phyloP scores from a whole-genome alignment of 1,140 invertebrate species.

The Ceratosolen solmsi region DNA sequence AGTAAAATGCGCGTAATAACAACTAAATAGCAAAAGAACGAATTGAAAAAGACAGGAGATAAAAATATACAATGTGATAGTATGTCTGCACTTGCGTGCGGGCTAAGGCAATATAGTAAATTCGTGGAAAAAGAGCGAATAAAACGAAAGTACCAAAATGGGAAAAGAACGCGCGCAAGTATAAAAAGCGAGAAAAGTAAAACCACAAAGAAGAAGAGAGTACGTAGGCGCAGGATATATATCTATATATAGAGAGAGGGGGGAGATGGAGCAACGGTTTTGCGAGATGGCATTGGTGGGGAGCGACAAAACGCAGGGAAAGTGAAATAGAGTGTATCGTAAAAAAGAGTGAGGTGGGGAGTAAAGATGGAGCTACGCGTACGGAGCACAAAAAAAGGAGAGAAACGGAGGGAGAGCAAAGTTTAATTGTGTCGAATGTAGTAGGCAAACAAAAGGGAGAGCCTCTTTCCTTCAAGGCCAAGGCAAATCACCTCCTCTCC shows the following conservation, averaged over 20 bases:
- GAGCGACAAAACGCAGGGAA: slow-evolving; percentile 4
- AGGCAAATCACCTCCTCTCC: slow-evolving; percentile 65
- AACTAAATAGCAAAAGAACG: slow-evolving; percentile 6
- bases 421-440: slow-evolving; percentile 65
- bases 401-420: slow-evolving; percentile 54
- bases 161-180: slow-evolving; percentile 19
- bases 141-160: slow-evolving; percentile 29
- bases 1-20: slow-evolving; percentile 22
- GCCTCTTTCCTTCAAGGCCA: slow-evolving; percentile 67
- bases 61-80: slow-evolving; percentile 33
- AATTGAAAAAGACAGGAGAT: background rate
- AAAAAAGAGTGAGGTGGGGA: background rate
- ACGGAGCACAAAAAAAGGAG: slow-evolving; percentile 15
- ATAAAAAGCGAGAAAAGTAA: slow-evolving; percentile 24
- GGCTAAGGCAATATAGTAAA: slow-evolving; percentile 8
- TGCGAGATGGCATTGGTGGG: slow-evolving; percentile 12
- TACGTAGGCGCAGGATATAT: background rate
- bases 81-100: slow-evolving; percentile 1
- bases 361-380: slow-evolving; percentile 7
- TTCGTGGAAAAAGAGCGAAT: slow-evolving; percentile 47
- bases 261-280: background rate
- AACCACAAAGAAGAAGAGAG: slow-evolving; percentile 5
- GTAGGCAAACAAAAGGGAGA: slow-evolving; percentile 64
- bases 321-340: slow-evolving; percentile 1
- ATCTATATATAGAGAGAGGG: background rate